phyloP scores from a whole-genome alignment of 2,797 vertebrate genomes.

The Amazona ochrocephala region DNA sequence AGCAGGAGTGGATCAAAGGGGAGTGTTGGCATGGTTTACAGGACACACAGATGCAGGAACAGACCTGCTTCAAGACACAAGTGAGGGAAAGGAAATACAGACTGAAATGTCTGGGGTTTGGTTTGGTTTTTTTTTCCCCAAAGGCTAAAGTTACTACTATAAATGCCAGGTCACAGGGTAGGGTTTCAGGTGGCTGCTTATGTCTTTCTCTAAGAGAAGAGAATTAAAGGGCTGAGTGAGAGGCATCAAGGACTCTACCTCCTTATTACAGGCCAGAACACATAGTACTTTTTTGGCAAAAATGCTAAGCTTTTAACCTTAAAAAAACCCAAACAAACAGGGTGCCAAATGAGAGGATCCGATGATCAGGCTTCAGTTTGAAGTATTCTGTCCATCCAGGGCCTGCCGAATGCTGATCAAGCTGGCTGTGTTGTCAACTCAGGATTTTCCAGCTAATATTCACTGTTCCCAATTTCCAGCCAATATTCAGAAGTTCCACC shows the following conservation, averaged over 20 bases:
- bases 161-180: background rate
- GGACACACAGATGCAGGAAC: conserved; percentile 39
- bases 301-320: background rate
- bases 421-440: background rate
- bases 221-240: background rate
- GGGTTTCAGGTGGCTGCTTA: conserved; percentile 10
- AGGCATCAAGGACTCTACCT: background rate
- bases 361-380: background rate
- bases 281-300: background rate
- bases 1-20: conserved; percentile 20
- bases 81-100: conserved; percentile 42
- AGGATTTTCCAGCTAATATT: background rate
- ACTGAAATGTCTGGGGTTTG: conserved; percentile 27
- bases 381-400: background rate
- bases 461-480: background rate
- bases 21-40: conserved; percentile 36
- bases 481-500: background rate
- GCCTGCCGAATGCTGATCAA: background rate
- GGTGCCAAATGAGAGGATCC: background rate
- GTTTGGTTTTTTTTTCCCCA: background rate
- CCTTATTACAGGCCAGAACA: background rate
- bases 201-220: background rate
- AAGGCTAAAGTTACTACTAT: conserved; percentile 23
- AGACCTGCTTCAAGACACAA: conserved; percentile 40
- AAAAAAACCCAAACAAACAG: background rate